Percentiles rank a stretch among this genome's conserved stretches.
Conservation (phyloP, 2,888 invertebrate species). For the Notodonta ziczac region DNA sequence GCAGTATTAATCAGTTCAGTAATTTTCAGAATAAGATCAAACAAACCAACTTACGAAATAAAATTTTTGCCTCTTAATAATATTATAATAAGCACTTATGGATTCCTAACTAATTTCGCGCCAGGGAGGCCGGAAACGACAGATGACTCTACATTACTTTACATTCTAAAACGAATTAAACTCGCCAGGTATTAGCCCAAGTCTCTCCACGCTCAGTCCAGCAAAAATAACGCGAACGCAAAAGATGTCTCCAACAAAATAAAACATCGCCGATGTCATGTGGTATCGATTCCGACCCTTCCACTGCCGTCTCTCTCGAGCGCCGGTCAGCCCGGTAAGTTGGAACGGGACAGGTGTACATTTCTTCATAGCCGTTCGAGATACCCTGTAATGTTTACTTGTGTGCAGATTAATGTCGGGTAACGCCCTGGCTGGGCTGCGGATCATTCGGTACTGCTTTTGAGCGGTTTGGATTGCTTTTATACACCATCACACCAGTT, state of each 20-base stretch:
- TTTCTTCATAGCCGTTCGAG: constrained; percentile 51
- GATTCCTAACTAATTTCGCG: too few species aligned
- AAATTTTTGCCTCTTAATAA: too few species aligned
- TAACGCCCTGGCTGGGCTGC: constrained; percentile 56
- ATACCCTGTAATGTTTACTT: constrained; percentile 59
- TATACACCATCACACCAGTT: background rate
- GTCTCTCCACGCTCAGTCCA: constrained; percentile 20
- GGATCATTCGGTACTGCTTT: constrained; percentile 1
- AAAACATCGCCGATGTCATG: constrained; percentile 74
- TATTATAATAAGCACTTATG: too few species aligned
- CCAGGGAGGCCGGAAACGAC: too few species aligned
- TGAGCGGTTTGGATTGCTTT: constrained; percentile 9
- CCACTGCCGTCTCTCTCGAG: constrained; percentile 50
- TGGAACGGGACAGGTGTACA: constrained; percentile 54
- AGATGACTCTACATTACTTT: too few species aligned
- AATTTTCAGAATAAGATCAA: too few species aligned
- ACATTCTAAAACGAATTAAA: background rate
- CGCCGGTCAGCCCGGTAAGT: constrained; percentile 44
- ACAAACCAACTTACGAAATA: too few species aligned
- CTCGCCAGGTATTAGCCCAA: background rate
- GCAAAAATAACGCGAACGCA: constrained; percentile 35
- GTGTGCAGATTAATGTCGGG: constrained; percentile 67
- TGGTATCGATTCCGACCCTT: constrained; percentile 78
- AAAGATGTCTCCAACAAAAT: constrained; percentile 75
- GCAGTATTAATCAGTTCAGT: too few species aligned